phyloP scores from a whole-genome alignment of 2,888 invertebrate genomes.

The Ommatoiulus sabulosus region DNA sequence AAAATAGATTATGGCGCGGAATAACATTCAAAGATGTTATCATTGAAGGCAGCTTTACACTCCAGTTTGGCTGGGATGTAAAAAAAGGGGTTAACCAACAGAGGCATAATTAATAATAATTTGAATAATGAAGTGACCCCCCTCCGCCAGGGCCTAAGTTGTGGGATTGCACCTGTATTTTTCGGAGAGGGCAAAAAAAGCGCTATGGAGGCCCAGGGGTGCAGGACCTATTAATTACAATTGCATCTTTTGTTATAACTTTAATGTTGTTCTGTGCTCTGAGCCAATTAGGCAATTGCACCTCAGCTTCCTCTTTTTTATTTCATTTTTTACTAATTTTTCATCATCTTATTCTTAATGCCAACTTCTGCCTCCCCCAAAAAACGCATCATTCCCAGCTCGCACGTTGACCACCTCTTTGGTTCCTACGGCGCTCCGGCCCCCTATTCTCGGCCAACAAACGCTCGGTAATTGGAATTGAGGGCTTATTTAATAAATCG shows the following conservation, averaged over 20 bases:
- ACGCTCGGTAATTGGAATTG: conserved; percentile 33
- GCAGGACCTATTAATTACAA: conserved; percentile 47
- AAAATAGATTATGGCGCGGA: no score
- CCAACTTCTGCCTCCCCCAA: neutral
- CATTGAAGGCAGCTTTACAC: neutral
- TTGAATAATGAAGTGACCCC: conserved; percentile 18
- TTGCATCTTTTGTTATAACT: neutral
- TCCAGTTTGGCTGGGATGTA: neutral
- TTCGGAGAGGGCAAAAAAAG: conserved; percentile 20
- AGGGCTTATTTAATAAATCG: conserved; percentile 39
- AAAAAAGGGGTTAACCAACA: neutral
- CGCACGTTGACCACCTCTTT: neutral
- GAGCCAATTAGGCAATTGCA: conserved; percentile 50
- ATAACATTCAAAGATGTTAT: no score
- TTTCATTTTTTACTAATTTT: conserved; percentile 18
- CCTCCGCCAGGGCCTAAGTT: conserved; percentile 9
- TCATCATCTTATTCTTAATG: conserved; percentile 42
- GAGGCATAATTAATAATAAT: conserved; percentile 32
- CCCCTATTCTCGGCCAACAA: conserved; percentile 9
- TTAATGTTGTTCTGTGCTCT: conserved; percentile 45
- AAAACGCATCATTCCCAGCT: conserved; percentile 25
- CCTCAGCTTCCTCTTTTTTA: conserved; percentile 49
- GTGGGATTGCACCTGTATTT: conserved; percentile 26
- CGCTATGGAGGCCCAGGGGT: conserved; percentile 25
- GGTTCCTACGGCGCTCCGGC: neutral